Evolutionary conservation across 2,888 invertebrate genomes (phyloP), one percentile per base, ranked within the genome.

Genomic region (Chloroclysta siterata): DNA sequence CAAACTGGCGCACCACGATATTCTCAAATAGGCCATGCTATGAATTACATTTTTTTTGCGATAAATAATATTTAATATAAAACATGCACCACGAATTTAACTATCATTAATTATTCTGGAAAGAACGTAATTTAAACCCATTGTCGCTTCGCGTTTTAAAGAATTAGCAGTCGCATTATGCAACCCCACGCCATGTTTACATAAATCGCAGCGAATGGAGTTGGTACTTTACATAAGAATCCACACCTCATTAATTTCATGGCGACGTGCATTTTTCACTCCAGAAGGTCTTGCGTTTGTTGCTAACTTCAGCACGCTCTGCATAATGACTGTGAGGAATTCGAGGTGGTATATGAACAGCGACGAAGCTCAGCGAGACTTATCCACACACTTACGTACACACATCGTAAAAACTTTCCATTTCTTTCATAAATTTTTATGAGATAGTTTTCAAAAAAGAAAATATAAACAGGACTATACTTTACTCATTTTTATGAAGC

Each of bases 201-300:
- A 60, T 60, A 60, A 54, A 60, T 54, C 46, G 53, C 41, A 41
- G 41, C 3, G 33, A 44, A 52, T 36, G 44, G 36, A 48, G 33
- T 11, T 15, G 11, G 10, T 17, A 33, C 39, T 53, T 48, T 48
- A 17, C 53, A 60, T 60, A 53, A 52, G 55, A 55, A 52, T 53
- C 48, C 53, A 42, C 53, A 54, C 53, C 59, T 60, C 61, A 46
- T 61, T 51, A 55, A 29, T 61, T 61, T 39, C 54, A 7, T 11
- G 51, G 8, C 47, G 47, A 55, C 60, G 51, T 46, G 61, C 61
- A 56, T 61, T 61, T 55, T 61, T 52, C 61, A 44, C 11, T 39
- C 44, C n/a, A 22, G 22, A 33, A 55, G 51, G 15, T 54, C 42
- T 28, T 52, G 22, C 62, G 56, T 56, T 63, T 52, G 63, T 54